phyloP scores from a whole-genome alignment of 2,888 invertebrate species.

The Spodoptera picta region DNA sequence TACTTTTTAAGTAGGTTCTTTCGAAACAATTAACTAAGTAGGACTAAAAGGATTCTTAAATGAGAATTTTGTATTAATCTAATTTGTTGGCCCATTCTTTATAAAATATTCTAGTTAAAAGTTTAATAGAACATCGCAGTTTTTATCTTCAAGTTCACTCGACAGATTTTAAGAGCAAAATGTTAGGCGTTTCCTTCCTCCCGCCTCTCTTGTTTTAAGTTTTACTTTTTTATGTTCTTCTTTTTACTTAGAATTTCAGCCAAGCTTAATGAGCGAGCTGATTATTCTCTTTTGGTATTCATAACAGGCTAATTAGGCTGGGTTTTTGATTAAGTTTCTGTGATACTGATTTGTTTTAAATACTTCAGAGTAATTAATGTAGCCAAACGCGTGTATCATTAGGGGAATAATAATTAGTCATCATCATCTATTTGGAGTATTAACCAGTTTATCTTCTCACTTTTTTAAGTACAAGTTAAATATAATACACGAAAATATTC shows the following conservation, averaged over 20 bases:
- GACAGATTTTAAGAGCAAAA: constrained; percentile 14
- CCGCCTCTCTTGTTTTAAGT: background rate
- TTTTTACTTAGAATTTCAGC: background rate
- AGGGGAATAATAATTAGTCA: too few relatives aligned
- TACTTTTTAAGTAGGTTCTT: constrained; percentile 37
- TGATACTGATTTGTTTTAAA: background rate
- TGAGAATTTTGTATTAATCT: constrained; percentile 53
- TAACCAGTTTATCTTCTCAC: background rate
- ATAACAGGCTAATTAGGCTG: background rate
- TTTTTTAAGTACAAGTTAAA: background rate
- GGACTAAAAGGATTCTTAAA: constrained; percentile 57
- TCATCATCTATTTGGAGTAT: too few relatives aligned
- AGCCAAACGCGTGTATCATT: too few relatives aligned
- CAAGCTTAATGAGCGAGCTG: constrained; percentile 1
- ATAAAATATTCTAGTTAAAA: constrained; percentile 49
- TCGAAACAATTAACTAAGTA: constrained; percentile 57
- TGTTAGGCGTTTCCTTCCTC: background rate
- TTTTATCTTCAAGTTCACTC: constrained; percentile 21
- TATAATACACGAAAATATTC: constrained; percentile 4
- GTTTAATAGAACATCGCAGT: constrained; percentile 33
- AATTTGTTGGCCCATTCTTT: constrained; percentile 45
- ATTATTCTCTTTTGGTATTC: background rate
- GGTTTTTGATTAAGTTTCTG: background rate
- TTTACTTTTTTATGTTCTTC: background rate
- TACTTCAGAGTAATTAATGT: too few relatives aligned